Evolutionary conservation across 2,797 vertebrate genomes (phyloP), one percentile per base, ranked within the genome.

Genomic region (Streptopelia turtur): DNA sequence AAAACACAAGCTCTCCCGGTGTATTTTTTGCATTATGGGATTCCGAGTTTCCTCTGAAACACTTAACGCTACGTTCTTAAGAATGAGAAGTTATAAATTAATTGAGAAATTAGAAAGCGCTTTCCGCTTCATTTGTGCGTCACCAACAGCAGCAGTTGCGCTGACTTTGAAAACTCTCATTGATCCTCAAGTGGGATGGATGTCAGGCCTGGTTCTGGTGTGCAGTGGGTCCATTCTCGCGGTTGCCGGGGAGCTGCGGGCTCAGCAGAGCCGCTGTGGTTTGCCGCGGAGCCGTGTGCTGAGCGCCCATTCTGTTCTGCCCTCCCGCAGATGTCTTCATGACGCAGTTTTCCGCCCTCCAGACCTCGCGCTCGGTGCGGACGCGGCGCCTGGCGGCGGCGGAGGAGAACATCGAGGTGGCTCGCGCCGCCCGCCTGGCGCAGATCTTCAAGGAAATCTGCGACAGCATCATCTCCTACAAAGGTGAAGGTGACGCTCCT

Each of bases 371-470:
- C 61, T 99, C 99, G 0, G 99, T 99, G 28, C 98, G 99, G 31
- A 99, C 99, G 1, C 98, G 99, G 50, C 98, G 99, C 61, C 97
- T 99, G 61, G 99, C 99, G 0, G 99, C 99, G 0, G 99, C 99
- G 0, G 99, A 99, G 94, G 99, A 99, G 96, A 99, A 99, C 96
- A 98, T 99, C 1, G 99, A 99, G 97, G 99, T 99, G 74, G 99
- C 99, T 8, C 99, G 99, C 39, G 99, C 99, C 1, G 99, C 99
- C n/a, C 99, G 99, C 78, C 98, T 99, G 1, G 99, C 99, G 2
- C 99, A 99, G 92, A 99, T 99, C 98, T 99, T 99, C 97, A 99
- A 99, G 97, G 99, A 99, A 97, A 99, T 99, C 69, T 99, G 99
- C 89, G 99, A 99, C 92, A 99, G 99, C 97, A 99, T 99, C 98